Evolutionary conservation across 2,797 vertebrate genomes (phyloP), one percentile per base, ranked within the genome.

Genomic region (Ambastaia sidthimunki): DNA sequence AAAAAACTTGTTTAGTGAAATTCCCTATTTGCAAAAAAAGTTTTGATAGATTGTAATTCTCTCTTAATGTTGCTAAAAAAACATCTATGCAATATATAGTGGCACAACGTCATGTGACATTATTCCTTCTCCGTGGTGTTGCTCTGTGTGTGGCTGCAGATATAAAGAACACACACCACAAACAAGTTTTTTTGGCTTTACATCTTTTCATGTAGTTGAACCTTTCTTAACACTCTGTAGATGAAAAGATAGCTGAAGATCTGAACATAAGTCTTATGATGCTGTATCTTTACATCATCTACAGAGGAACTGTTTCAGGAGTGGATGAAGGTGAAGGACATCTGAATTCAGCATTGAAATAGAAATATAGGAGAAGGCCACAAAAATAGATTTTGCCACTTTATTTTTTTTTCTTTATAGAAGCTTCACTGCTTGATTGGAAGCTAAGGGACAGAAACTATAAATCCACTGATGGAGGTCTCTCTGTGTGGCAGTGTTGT

Each of bases 401-500:
- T 80, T 73, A 10, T 25, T 71, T 73, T 23, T 55, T 4, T 3
- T 23, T 62, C 18, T 50, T 18, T 3, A 19, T 21, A 0, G 11
- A 59, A 59, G 57, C 55, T 16, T 23, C 63, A 23, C 12, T 5
- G 15, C 65, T 67, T 44, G 34, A 11, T 76, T 44, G 83, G 21
- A 62, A 60, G 80, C 85, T 9, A 23, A 60, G 25, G 78, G 82
- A 66, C 81, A 88, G 86, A 82, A 85, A 60, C 71, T 48, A 70
- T 54, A 71, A 19, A 70, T 74, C 88, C 85, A 86, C 84, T 86
- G 66, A 21, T 18, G 18, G 62, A 44, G 44, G 71, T 83, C 84
- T 86, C 87, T 90, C 85, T 82, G 87, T 87, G 88, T 85, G 84
- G 78, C 89, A 16, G 71, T 81, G 66, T 87, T 81, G 63, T 87